Conservation (phyloP, 2,888 invertebrate genomes). For the Polydrusus cervinus region DNA sequence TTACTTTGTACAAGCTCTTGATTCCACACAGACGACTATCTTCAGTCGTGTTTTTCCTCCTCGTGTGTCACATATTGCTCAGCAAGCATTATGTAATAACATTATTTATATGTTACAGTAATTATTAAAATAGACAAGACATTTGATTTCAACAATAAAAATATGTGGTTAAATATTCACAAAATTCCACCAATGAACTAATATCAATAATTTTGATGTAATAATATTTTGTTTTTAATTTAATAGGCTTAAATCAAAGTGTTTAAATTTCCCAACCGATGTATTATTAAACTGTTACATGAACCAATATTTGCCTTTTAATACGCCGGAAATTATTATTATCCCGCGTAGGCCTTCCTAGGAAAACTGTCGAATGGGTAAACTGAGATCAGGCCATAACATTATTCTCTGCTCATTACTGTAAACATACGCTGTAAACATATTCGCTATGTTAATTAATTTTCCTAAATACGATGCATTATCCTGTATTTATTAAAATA, state of each 20-base stretch:
- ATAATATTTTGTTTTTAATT: no score
- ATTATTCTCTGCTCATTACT: neutral
- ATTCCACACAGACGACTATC: no score
- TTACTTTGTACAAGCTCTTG: no score
- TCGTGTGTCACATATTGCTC: no score
- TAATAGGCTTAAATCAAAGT: neutral
- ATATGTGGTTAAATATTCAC: no score
- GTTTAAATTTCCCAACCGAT: neutral
- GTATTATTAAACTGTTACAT: conserved; percentile 33
- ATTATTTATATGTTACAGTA: no score
- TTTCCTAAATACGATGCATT: conserved; percentile 13
- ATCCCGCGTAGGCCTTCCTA: conserved; percentile 9
- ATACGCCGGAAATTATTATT: conserved; percentile 42
- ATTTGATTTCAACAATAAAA: no score
- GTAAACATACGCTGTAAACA: conserved; percentile 16
- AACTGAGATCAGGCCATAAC: conserved; percentile 10
- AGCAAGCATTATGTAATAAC: no score
- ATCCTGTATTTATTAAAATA: conserved; percentile 10
- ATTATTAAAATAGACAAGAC: no score
- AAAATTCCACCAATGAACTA: no score
- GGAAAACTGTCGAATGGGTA: conserved; percentile 9
- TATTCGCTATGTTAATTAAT: conserved; percentile 36
- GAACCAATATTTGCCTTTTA: conserved; percentile 38
- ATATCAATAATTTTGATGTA: no score
- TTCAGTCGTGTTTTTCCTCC: no score